Percentiles rank a stretch among this genome's conserved stretches.
Conservation (phyloP, 1,140 invertebrate species). For the Microplitis demolitor region DNA sequence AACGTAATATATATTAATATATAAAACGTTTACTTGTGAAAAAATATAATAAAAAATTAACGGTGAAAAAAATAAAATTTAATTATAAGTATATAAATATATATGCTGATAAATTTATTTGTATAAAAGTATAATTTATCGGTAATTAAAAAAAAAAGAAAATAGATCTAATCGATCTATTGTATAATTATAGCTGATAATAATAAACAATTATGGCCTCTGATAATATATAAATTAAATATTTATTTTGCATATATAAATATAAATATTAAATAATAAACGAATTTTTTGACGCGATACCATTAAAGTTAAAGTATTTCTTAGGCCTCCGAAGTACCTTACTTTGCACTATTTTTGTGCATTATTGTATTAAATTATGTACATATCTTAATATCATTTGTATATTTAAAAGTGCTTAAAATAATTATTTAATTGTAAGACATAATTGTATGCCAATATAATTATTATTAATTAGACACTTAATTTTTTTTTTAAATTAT, state of each 20-base stretch:
- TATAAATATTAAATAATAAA: neutral
- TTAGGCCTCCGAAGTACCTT: slow-evolving; percentile 25
- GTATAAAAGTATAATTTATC: neutral
- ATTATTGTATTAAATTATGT: slow-evolving; percentile 27
- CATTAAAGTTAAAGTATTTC: slow-evolving; percentile 7
- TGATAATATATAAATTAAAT: neutral
- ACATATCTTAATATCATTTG: slow-evolving; percentile 22
- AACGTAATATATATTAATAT: slow-evolving; percentile 22
- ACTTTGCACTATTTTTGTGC: slow-evolving; percentile 21
- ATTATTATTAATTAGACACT: slow-evolving; percentile 3
- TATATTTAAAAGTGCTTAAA: slow-evolving; percentile 8
- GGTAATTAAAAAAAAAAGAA: too few species aligned
- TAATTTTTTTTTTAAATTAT: slow-evolving; percentile 3
- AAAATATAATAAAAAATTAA: neutral
- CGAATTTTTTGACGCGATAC: neutral
- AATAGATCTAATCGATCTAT: neutral
- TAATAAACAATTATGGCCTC: neutral
- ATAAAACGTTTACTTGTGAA: slow-evolving; percentile 18
- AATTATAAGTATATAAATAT: neutral
- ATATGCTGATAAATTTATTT: neutral
- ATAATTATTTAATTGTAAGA: too few species aligned
- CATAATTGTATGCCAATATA: slow-evolving; percentile 10
- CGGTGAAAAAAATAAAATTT: neutral
- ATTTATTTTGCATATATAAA: neutral
- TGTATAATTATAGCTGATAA: neutral